phyloP scores from a whole-genome alignment of 2,113 vertebrate species.

The Sebastes fasciatus region DNA sequence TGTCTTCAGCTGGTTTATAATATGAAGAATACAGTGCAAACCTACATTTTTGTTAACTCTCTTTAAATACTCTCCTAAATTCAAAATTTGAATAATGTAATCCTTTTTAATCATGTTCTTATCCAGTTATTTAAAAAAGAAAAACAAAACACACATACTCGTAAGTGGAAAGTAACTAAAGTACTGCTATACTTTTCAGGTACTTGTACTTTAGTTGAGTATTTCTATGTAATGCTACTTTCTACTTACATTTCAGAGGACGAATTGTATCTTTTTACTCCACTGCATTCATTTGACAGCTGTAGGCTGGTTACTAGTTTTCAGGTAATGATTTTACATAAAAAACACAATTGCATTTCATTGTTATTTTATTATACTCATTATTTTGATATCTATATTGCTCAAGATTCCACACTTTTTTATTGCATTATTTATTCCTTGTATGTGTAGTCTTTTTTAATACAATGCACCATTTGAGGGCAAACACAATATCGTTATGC shows the following conservation, averaged over 20 bases:
- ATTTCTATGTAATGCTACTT: not conserved
- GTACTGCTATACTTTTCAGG: not conserved
- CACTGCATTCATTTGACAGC: not conserved
- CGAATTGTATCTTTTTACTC: not conserved
- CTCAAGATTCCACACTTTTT: no score
- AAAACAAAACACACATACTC: not conserved
- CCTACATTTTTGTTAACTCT: not conserved
- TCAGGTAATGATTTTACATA: not conserved
- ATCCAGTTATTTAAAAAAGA: not conserved
- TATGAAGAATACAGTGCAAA: not conserved
- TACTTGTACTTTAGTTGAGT: not conserved
- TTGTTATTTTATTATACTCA: no score
- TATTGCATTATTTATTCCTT: no score
- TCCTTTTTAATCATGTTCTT: not conserved
- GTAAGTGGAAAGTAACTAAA: not conserved
- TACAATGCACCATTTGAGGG: no score
- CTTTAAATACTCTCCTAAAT: not conserved
- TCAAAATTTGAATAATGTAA: not conserved
- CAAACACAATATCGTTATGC: no score
- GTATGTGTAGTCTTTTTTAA: no score
- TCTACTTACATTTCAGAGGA: not conserved
- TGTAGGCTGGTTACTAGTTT: not conserved
- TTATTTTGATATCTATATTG: no score
- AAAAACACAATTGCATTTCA: not conserved
- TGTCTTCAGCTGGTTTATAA: not conserved